phyloP scores from a whole-genome alignment of 2,888 invertebrate species.

The Noctua fimbriata region DNA sequence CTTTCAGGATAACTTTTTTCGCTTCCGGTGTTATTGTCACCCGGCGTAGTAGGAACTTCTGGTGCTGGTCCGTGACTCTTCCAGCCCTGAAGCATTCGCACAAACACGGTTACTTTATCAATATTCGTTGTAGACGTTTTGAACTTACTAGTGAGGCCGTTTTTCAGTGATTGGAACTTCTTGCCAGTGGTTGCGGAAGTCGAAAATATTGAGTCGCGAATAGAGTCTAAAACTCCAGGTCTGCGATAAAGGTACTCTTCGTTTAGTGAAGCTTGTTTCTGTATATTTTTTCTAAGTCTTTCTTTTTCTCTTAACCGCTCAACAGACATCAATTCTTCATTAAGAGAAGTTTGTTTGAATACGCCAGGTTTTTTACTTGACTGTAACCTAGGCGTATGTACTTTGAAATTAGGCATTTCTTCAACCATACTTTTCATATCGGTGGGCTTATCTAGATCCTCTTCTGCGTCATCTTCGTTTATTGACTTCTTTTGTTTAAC shows the following conservation, averaged over 20 bases:
- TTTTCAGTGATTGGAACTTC: constrained; percentile 94
- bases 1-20: constrained; percentile 91
- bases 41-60: constrained; percentile 86
- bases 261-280: constrained; percentile 96
- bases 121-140: constrained; percentile 95
- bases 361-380: constrained; percentile 90
- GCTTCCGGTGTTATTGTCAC: constrained; percentile 84
- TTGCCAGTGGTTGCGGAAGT: constrained; percentile 93
- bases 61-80: constrained; percentile 90
- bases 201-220: constrained; percentile 94
- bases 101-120: constrained; percentile 96
- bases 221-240: constrained; percentile 92
- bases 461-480: constrained; percentile 93
- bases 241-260: constrained; percentile 95
- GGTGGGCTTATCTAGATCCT: constrained; percentile 91
- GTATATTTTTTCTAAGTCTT: constrained; percentile 94
- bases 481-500: constrained; percentile 97
- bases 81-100: constrained; percentile 96
- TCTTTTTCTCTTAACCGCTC: constrained; percentile 96
- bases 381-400: constrained; percentile 85
- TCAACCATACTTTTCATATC: constrained; percentile 93
- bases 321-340: constrained; percentile 97
- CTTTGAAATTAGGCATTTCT: constrained; percentile 92
- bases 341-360: constrained; percentile 96
- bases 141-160: constrained; percentile 95